Evolutionary conservation across 2,888 invertebrate species (phyloP).

Genomic region (Pterostichus madidus): DNA sequence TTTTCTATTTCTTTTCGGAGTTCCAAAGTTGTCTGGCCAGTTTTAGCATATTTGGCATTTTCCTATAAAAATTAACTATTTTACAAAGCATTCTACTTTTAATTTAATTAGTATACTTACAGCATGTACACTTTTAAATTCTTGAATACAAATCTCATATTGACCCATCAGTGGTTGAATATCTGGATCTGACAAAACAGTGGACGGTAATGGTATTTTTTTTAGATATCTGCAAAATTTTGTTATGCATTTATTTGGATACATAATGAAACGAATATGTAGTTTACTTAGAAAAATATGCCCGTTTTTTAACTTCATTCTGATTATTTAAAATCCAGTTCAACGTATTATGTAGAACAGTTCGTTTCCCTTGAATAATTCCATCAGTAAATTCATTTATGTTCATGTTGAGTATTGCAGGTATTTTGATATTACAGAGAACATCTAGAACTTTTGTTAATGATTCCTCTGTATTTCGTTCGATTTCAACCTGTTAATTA

Average conservation of each 20-base stretch:
- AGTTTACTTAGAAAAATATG: conserved; percentile 87
- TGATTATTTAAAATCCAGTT: conserved; percentile 89
- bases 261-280: conserved; percentile 68
- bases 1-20: conserved; percentile 90
- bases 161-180: conserved; percentile 85
- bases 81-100: too few relatives aligned
- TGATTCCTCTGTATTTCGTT: conserved; percentile 68
- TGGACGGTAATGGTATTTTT: conserved; percentile 85
- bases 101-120: conserved; percentile 48
- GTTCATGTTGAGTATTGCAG: conserved; percentile 24
- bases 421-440: conserved; percentile 70
- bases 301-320: conserved; percentile 88
- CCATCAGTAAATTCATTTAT: conserved; percentile 58
- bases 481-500: conserved; percentile 68
- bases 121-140: conserved; percentile 87
- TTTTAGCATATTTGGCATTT: conserved; percentile 72
- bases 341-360: conserved; percentile 87
- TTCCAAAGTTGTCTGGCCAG: conserved; percentile 85
- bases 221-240: conserved; percentile 86
- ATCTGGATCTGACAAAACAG: conserved; percentile 87
- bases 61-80: conserved; percentile 63
- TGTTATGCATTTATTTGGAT: neutral
- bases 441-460: conserved; percentile 69
- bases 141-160: conserved; percentile 87
- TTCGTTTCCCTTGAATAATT: conserved; percentile 83